phyloP scores from a whole-genome alignment of 2,888 invertebrate species.

The Physocephala rufipes region DNA sequence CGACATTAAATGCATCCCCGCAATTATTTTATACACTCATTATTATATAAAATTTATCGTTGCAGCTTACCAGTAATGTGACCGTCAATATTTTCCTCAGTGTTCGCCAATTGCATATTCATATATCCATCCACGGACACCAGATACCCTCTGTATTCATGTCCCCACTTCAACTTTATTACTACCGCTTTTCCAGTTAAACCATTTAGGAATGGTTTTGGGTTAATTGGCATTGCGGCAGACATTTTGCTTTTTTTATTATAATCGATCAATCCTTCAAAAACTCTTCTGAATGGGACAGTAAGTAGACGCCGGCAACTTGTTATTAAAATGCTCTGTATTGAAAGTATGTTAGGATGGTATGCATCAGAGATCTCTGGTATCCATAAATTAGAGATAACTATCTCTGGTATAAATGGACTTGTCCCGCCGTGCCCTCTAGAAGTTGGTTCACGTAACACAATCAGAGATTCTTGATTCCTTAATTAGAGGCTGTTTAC shows the following conservation, averaged over 20 bases:
- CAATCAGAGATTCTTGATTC: too few species aligned
- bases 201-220: conserved; percentile 98
- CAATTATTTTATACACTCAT: not conserved
- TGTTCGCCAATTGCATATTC: conserved; percentile 97
- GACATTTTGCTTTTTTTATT: conserved; percentile 61
- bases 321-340: too few species aligned
- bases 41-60: not conserved
- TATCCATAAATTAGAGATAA: too few species aligned
- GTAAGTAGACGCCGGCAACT: too few species aligned
- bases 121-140: conserved; percentile 99
- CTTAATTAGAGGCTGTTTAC: too few species aligned
- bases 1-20: not conserved
- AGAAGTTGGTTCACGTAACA: too few species aligned
- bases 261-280: too few species aligned
- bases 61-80: conserved; percentile 77
- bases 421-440: too few species aligned
- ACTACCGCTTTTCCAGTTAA: conserved; percentile 97
- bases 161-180: conserved; percentile 99
- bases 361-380: too few species aligned
- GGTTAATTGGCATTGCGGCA: conserved; percentile 95
- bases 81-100: conserved; percentile 97
- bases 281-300: too few species aligned
- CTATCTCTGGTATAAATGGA: too few species aligned
- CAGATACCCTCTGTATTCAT: conserved; percentile 97
- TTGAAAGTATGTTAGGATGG: too few species aligned